Evolutionary conservation across 2,797 vertebrate species (phyloP).

Genomic region (Lophotriccus pileatus): DNA sequence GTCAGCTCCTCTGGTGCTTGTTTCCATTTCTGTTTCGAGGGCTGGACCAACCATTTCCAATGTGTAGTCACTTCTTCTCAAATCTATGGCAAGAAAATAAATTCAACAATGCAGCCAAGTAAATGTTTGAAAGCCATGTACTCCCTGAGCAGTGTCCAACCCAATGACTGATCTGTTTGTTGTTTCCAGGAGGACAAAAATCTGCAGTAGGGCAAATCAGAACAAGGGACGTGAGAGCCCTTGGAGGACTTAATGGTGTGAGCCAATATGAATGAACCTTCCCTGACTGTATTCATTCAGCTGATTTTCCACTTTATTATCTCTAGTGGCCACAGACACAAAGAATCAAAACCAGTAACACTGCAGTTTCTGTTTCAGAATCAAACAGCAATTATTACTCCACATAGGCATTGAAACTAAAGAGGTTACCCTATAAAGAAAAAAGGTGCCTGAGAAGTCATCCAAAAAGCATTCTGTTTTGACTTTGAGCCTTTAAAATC

Average conservation of each 20-base stretch:
- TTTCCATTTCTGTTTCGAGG: conserved; percentile 54
- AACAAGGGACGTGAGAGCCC: neutral
- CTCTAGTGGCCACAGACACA: neutral
- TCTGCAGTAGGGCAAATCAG: neutral
- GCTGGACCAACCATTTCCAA: conserved; percentile 60
- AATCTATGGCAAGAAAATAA: conserved; percentile 80
- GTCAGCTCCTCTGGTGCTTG: conserved; percentile 2
- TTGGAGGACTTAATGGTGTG: neutral
- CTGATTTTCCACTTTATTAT: neutral
- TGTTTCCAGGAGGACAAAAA: neutral
- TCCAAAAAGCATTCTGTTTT: neutral
- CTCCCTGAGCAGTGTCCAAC: neutral
- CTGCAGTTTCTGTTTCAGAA: neutral
- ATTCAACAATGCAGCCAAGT: neutral
- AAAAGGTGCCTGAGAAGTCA: neutral
- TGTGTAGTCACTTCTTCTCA: conserved; percentile 77
- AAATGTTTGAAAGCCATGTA: neutral
- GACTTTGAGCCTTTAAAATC: neutral
- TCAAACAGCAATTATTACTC: neutral
- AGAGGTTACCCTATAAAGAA: neutral
- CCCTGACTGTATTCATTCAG: neutral
- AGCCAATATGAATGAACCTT: neutral
- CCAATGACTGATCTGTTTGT: neutral
- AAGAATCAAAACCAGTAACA: neutral
- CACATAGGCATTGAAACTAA: neutral